Evolutionary conservation across 2,113 vertebrate genomes (phyloP), one percentile per base, ranked within the genome.

Genomic region (Tychaedon coryphoeus): DNA sequence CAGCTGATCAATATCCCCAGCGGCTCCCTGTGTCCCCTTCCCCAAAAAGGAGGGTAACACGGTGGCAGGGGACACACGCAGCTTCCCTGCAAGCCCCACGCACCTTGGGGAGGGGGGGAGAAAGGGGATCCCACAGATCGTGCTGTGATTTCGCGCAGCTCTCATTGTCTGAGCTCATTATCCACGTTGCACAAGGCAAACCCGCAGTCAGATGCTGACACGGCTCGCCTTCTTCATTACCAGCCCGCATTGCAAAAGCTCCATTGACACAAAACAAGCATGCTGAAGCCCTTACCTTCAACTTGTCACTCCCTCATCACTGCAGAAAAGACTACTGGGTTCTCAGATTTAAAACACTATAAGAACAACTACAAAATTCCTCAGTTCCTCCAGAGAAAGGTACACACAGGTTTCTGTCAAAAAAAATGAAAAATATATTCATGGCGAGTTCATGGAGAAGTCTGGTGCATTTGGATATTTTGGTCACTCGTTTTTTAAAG

Each of bases 201-300:
- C 83, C 91, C 86, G 45, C 96, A 61, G 91, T 95, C 91, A 77
- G 96, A 96, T 95, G 95, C 95, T 95, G 93, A 95, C 96, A 95
- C 75, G 91, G 94, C 94, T 96, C 36, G 67, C 81, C 66, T 34
- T 95, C 93, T 92, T 95, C 93, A 69, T 80, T 81, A 89, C 88
- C 92, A 95, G 91, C 93, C 96, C 83, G 11, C 90, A 12, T 87
- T 80, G 95, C 91, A 84, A 92, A 94, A 94, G 92, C 90, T 93
- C 79, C 93, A 79, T 86, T 74, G 29, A 82, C 94, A 92, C 94
- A 95, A 51, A 96, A 91, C 92, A 90, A 81, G 94, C 92, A 82
- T 56, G 83, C 92, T 62, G 84, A 86, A 96, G 79, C 87, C 81
- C 97, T 97, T 97, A 97, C 97, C 97, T 97, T 95, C 42, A 28